These are phyloP conservation scores for Ooceraea biroi DNA, from an alignment of 1,140 invertebrate genomes.

Conservation along the genomic window DNA sequence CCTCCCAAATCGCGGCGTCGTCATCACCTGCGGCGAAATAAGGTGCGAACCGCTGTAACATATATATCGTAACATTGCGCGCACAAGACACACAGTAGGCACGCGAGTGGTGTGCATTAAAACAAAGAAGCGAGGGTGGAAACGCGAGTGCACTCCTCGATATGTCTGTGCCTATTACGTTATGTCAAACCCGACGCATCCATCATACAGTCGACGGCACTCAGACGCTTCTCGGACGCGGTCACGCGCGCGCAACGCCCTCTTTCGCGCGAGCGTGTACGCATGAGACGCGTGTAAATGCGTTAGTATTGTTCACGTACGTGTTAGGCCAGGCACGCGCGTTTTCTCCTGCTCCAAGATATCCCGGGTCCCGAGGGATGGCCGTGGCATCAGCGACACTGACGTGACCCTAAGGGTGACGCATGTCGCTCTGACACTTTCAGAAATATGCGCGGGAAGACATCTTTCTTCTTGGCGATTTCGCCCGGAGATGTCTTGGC, in stretches of 20 bases:
- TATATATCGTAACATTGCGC: neutral
- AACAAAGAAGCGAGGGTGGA: constrained; percentile 36
- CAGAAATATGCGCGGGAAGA: constrained; percentile 64
- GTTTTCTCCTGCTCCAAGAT: neutral
- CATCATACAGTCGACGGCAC: constrained; percentile 76
- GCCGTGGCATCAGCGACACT: constrained; percentile 52
- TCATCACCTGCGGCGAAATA: constrained; percentile 19
- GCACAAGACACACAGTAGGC: no score
- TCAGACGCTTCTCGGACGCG: constrained; percentile 47
- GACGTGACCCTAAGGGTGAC: constrained; percentile 73
- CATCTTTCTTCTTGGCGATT: constrained; percentile 57
- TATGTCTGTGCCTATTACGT: constrained; percentile 77
- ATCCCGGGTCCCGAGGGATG: constrained; percentile 66
- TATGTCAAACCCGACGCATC: constrained; percentile 80
- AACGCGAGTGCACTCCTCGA: constrained; percentile 47
- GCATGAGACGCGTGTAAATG: constrained; percentile 2
- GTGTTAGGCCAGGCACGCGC: constrained; percentile 8
- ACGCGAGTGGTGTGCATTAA: constrained; percentile 7
- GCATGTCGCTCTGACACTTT: constrained; percentile 55
- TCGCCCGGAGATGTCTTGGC: constrained; percentile 32
- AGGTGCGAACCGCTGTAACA: neutral
- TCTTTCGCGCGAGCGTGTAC: constrained; percentile 12
- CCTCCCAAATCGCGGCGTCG: constrained; percentile 6
- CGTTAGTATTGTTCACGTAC: no score
- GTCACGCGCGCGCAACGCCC: constrained; percentile 5